Evolutionary conservation across 2,113 vertebrate species (phyloP).

Genomic region (Gallinago jamesoni): DNA sequence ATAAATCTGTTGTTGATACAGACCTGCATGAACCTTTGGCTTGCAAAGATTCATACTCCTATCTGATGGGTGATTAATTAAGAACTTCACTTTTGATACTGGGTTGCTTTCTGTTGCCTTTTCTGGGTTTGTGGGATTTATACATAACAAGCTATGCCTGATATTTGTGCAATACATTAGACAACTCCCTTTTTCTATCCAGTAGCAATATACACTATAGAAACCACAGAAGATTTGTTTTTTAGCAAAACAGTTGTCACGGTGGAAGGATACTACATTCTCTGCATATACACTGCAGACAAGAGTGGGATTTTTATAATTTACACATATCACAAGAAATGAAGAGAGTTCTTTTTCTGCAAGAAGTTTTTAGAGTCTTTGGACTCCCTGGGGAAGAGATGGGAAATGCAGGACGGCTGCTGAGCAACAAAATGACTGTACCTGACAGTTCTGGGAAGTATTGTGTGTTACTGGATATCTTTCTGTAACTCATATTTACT

Average conservation of each 20-base stretch:
- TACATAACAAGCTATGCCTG: background rate
- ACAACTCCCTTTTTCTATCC: background rate
- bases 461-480: background rate
- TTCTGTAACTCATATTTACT: background rate
- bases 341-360: background rate
- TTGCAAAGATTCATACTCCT: background rate
- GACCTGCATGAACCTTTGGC: rapidly evolving
- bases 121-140: background rate
- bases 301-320: background rate
- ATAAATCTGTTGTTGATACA: background rate
- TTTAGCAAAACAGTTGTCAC: background rate
- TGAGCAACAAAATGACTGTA: background rate
- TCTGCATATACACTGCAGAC: background rate
- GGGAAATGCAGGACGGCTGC: background rate
- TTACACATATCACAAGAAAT: background rate
- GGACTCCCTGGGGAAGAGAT: background rate
- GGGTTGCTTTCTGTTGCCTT: background rate
- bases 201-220: background rate
- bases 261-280: background rate
- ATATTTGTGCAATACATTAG: background rate
- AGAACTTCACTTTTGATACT: background rate
- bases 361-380: background rate
- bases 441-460: background rate
- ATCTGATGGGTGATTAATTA: background rate
- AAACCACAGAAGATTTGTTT: background rate